Percentiles rank a stretch among this genome's conserved stretches.
These are phyloP conservation scores for Chelon labrosus DNA, from an alignment of 2,797 vertebrate species.

Conservation along the genomic window DNA sequence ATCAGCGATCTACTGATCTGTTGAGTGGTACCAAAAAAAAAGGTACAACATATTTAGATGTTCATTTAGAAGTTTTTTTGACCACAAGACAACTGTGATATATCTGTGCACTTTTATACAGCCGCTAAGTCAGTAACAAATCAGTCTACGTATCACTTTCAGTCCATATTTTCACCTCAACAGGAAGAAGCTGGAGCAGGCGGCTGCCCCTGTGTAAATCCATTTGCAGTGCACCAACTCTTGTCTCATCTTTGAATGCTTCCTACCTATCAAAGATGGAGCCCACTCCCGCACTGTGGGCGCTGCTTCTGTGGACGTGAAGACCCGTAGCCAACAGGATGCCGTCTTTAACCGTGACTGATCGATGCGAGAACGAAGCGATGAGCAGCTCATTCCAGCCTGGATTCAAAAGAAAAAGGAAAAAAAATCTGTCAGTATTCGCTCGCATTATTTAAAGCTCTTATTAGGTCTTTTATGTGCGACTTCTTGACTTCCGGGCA, in stretches of 20 bases:
- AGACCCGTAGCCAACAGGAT: slow-evolving; percentile 95
- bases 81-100: too few species aligned
- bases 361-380: slow-evolving; percentile 97
- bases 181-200: not conserved
- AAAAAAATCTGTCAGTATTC: not conserved
- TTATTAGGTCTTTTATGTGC: not conserved
- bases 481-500: slow-evolving; percentile 11
- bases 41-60: not conserved
- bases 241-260: not conserved
- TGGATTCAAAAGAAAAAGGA: slow-evolving; percentile 28
- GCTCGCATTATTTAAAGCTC: not conserved
- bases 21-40: not conserved
- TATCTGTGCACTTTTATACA: too few species aligned
- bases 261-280: slow-evolving; percentile 96
- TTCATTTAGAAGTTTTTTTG: too few species aligned
- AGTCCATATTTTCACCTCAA: not conserved
- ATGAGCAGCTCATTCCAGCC: slow-evolving; percentile 98
- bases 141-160: not conserved
- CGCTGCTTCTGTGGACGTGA: slow-evolving; percentile 95
- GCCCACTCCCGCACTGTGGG: slow-evolving; percentile 96
- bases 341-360: slow-evolving; percentile 94
- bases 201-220: not conserved
- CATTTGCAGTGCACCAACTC: not conserved
- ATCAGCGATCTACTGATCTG: not conserved
- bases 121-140: not conserved